Percentiles rank a stretch among this genome's conserved stretches.
Conservation (phyloP, 2,113 vertebrate species). For the Oreochromis aureus region DNA sequence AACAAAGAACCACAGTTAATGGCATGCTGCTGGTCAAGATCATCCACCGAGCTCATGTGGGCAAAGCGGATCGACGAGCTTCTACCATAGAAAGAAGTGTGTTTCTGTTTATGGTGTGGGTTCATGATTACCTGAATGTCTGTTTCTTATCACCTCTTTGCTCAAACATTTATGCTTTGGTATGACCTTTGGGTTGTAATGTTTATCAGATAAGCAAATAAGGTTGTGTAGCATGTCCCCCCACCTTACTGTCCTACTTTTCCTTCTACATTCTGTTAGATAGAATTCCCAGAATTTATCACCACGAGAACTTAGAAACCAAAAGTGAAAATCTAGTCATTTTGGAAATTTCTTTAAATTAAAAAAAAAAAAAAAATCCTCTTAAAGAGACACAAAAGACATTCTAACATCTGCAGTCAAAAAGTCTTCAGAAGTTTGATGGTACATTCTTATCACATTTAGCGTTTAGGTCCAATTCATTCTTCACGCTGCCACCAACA, state of each 20-base stretch:
- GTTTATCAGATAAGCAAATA: neutral
- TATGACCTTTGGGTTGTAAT: neutral
- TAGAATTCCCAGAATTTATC: neutral
- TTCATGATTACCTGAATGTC: neutral
- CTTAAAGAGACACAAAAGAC: neutral
- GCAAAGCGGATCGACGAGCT: neutral
- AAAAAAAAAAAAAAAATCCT: neutral
- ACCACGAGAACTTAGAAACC: neutral
- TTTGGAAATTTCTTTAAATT: neutral
- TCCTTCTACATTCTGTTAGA: neutral
- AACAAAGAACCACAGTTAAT: neutral
- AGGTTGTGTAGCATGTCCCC: neutral
- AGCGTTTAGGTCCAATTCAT: neutral
- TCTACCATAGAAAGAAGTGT: neutral
- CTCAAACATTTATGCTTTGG: neutral
- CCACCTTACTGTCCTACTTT: neutral
- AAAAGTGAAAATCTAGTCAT: neutral
- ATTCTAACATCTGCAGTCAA: neutral
- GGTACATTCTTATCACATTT: neutral
- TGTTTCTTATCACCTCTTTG: neutral
- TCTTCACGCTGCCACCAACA: constrained; percentile 10
- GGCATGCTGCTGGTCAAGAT: neutral
- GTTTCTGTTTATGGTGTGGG: neutral
- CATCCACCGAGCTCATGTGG: neutral
- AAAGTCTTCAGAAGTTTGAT: neutral